Percentiles rank a stretch among this genome's conserved stretches.
These are phyloP conservation scores for Scolanthus callimorphus DNA, from an alignment of 92 coral and sea anemone genomes.

Conservation along the genomic window DNA sequence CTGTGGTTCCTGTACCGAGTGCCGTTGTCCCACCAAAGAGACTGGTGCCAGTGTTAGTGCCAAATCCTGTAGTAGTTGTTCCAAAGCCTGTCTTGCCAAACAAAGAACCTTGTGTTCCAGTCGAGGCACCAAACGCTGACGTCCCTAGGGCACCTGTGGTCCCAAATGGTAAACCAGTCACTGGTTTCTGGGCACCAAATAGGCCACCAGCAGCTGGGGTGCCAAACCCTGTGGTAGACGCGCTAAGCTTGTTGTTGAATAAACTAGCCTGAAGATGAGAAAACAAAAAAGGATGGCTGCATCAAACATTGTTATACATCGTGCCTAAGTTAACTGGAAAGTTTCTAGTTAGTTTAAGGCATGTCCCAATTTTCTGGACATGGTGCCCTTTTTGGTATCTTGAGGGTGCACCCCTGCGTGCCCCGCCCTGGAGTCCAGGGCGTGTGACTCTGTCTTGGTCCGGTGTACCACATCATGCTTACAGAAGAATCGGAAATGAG, in stretches of 20 bases:
- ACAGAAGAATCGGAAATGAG: too few species aligned
- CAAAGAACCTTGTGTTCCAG: constrained; percentile 27
- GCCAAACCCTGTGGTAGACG: constrained; percentile 29
- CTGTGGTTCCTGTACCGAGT: constrained; percentile 48
- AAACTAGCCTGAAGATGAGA: constrained; percentile 7
- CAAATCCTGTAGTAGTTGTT: constrained; percentile 14
- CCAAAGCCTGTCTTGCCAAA: constrained; percentile 43
- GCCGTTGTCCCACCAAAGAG: constrained; percentile 77
- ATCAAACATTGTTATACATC: too few species aligned
- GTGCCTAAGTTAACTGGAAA: too few species aligned
- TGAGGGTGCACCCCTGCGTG: too few species aligned
- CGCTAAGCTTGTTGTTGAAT: constrained; percentile 13
- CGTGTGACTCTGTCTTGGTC: too few species aligned
- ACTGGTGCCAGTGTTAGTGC: constrained; percentile 38
- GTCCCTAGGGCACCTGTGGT: constrained; percentile 46
- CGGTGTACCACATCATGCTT: too few species aligned
- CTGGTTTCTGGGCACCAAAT: constrained; percentile 72
- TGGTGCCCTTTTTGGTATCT: too few species aligned
- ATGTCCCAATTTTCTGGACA: too few species aligned
- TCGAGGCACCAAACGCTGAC: constrained; percentile 44
- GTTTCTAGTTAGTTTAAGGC: too few species aligned
- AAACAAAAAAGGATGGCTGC: too few species aligned
- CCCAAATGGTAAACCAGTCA: constrained; percentile 64
- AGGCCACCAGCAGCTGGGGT: constrained; percentile 58
- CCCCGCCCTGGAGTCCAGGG: too few species aligned